Conservation (phyloP, 2,888 invertebrate species). For the Cremastinae sp. region DNA sequence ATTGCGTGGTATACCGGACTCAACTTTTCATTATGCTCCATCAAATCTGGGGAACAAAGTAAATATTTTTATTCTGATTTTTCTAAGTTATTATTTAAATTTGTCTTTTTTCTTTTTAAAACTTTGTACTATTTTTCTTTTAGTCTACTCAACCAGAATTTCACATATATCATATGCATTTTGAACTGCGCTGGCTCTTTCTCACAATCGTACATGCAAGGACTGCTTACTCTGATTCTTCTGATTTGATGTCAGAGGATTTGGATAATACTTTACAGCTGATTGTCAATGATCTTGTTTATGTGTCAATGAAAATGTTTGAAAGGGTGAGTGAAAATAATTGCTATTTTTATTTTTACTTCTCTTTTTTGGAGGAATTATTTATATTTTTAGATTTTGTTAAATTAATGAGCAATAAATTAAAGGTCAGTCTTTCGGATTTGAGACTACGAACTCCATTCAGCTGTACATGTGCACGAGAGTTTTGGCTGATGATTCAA, state of each 20-base stretch:
- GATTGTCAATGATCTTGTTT: conserved; percentile 76
- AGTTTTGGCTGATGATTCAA: conserved; percentile 83
- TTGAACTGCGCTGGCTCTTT: conserved; percentile 81
- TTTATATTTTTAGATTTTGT: no score
- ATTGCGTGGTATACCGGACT: conserved; percentile 76
- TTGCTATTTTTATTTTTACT: not conserved
- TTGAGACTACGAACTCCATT: conserved; percentile 81
- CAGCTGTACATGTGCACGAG: conserved; percentile 83
- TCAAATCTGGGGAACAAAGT: conserved; percentile 79
- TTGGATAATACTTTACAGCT: conserved; percentile 68
- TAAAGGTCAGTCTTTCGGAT: conserved; percentile 78
- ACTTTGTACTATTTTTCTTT: no score
- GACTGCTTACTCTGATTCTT: conserved; percentile 62
- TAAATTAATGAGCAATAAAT: conserved; percentile 50
- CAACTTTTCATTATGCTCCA: conserved; percentile 77
- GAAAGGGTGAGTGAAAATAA: conserved; percentile 76
- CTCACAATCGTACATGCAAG: conserved; percentile 73
- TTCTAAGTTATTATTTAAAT: conserved; percentile 2
- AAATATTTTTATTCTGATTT: conserved; percentile 46
- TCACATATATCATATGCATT: conserved; percentile 81
- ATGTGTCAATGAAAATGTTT: conserved; percentile 76
- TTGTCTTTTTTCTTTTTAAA: conserved; percentile 29
- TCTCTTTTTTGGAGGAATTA: no score
- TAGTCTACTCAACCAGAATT: conserved; percentile 80
- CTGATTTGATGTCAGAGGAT: conserved; percentile 67